These are phyloP conservation scores for Coptodon rendalli DNA, from an alignment of 2,113 vertebrate genomes.

Conservation along the genomic window DNA sequence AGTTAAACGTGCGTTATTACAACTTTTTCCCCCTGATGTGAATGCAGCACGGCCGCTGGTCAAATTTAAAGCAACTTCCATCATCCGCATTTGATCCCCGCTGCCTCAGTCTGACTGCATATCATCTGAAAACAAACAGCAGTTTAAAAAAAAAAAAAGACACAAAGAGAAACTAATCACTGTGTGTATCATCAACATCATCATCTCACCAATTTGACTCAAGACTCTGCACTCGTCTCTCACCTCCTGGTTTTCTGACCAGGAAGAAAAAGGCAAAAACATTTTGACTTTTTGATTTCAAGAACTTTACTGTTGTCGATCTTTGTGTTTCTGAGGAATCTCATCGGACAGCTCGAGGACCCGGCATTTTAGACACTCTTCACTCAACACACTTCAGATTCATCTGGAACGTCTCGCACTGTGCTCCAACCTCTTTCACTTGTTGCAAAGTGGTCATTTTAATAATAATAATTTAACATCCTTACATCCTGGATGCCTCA, in stretches of 20 bases:
- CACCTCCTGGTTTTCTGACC: background rate
- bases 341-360: conserved; percentile 14
- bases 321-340: conserved; percentile 4
- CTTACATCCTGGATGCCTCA: background rate
- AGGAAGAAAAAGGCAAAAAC: background rate
- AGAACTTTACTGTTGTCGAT: background rate
- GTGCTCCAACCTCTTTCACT: background rate
- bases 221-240: background rate
- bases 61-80: background rate
- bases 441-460: background rate
- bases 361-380: conserved; percentile 11
- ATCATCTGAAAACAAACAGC: conserved; percentile 23
- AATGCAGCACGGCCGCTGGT: background rate
- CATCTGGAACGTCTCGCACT: background rate
- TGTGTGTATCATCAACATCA: background rate
- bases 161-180: background rate
- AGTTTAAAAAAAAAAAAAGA: background rate
- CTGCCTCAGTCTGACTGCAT: conserved; percentile 18
- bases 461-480: background rate
- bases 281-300: conserved; percentile 20
- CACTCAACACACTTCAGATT: background rate
- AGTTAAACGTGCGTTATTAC: background rate
- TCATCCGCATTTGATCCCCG: background rate
- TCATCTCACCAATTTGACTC: background rate
- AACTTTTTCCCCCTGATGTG: background rate